Percentiles rank a stretch among this genome's conserved stretches.
Conservation (phyloP, 2,888 invertebrate genomes). For the Scaeva pyrastri region DNA sequence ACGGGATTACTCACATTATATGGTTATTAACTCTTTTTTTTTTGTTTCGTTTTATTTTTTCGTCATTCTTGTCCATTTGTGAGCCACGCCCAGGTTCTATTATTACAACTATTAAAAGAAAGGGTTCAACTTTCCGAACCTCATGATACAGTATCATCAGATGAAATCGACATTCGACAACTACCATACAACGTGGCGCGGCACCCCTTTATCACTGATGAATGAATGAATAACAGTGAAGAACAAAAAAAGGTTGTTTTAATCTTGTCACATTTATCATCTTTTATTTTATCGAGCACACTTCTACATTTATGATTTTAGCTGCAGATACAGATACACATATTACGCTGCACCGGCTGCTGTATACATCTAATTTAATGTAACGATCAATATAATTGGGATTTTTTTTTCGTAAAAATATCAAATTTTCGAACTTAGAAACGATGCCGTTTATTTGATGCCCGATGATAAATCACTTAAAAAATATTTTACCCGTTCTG, state of each 20-base stretch:
- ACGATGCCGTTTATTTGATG: constrained; percentile 37
- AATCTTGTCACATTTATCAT: constrained; percentile 68
- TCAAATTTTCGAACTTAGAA: constrained; percentile 41
- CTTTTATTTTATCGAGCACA: constrained; percentile 67
- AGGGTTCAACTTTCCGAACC: constrained; percentile 43
- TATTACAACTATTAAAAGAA: constrained; percentile 69
- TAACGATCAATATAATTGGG: constrained; percentile 55
- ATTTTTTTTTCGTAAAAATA: constrained; percentile 30
- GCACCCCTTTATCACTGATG: constrained; percentile 55
- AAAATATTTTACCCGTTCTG: constrained; percentile 45
- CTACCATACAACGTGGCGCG: constrained; percentile 34
- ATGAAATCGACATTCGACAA: not conserved
- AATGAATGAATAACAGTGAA: constrained; percentile 3
- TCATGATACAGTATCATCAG: constrained; percentile 32
- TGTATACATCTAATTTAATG: not conserved
- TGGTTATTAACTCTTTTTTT: constrained; percentile 48
- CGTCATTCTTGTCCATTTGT: constrained; percentile 72
- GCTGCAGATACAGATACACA: constrained; percentile 6
- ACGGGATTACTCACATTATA: constrained; percentile 63
- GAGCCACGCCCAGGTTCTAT: constrained; percentile 70
- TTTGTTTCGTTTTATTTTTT: constrained; percentile 38
- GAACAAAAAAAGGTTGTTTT: constrained; percentile 39
- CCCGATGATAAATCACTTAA: constrained; percentile 63
- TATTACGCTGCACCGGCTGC: constrained; percentile 19
- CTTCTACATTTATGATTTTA: constrained; percentile 50